Percentiles rank a stretch among this genome's conserved stretches.
Evolutionary conservation across 53 echinoderm and acorn worm genomes (phyloP).

Genomic region (Pentamera pediparva): DNA sequence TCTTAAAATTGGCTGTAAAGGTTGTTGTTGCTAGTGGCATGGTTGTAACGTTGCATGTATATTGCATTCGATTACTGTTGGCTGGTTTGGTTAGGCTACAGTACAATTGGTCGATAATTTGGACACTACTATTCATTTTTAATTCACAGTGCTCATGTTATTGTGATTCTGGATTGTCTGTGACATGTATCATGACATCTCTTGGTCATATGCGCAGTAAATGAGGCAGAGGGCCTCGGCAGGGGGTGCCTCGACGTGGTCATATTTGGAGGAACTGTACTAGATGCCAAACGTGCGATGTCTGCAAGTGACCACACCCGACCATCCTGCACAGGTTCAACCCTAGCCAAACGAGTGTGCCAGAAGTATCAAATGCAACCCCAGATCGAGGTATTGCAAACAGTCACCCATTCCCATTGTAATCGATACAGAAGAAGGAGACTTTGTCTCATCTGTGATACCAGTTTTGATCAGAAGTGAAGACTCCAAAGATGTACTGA

Average conservation of each 20-base stretch:
- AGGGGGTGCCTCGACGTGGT: background rate
- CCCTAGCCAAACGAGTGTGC: background rate
- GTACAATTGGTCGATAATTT: too few species aligned
- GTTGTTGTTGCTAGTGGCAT: too few species aligned
- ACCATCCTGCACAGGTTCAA: conserved; percentile 26
- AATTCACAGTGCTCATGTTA: too few species aligned
- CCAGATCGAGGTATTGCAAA: background rate
- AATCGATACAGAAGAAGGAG: background rate
- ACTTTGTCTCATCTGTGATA: background rate
- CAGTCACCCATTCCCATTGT: background rate
- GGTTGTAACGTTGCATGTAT: too few species aligned
- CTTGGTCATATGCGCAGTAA: too few species aligned
- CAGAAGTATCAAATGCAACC: too few species aligned
- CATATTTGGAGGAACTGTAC: conserved; percentile 4
- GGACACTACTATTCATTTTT: too few species aligned
- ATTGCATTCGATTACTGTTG: too few species aligned
- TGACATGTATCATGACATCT: too few species aligned
- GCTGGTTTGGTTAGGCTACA: too few species aligned
- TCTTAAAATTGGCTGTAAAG: too few species aligned
- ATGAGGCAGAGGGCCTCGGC: background rate
- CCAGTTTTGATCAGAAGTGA: background rate
- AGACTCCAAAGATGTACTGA: background rate
- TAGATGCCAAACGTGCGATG: background rate
- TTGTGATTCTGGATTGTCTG: too few species aligned
- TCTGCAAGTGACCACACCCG: conserved; percentile 22